A percentile compares a stretch with the other conserved stretches of the same genome.
phyloP scores from a whole-genome alignment of 2,888 invertebrate genomes.

The Lamproptera curius region DNA sequence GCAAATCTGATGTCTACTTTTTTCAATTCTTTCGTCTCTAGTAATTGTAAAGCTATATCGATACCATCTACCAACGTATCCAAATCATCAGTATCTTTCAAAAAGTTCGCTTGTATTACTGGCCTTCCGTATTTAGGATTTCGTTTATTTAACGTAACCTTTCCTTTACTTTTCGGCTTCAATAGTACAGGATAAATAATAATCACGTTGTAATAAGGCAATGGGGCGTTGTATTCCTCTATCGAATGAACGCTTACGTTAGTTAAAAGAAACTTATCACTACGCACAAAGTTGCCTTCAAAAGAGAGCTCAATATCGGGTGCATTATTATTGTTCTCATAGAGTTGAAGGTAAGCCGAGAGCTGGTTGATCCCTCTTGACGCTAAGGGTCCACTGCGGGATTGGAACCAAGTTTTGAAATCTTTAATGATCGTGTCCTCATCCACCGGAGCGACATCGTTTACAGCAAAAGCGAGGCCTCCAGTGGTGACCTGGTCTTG shows the following conservation, averaged over 20 bases:
- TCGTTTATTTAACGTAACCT: slow-evolving; percentile 60
- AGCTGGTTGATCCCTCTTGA: slow-evolving; percentile 68
- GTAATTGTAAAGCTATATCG: slow-evolving; percentile 63
- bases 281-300: slow-evolving; percentile 67
- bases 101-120: slow-evolving; percentile 63
- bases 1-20: slow-evolving; percentile 65
- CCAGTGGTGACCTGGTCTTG: slow-evolving; percentile 70
- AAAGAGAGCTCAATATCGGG: slow-evolving; percentile 65
- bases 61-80: slow-evolving; percentile 65
- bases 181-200: slow-evolving; percentile 61
- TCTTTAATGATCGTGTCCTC: slow-evolving; percentile 58
- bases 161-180: slow-evolving; percentile 66
- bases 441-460: slow-evolving; percentile 49
- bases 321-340: slow-evolving; percentile 56
- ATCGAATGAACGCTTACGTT: slow-evolving; percentile 60
- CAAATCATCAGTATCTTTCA: slow-evolving; percentile 67
- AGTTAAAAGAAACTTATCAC: slow-evolving; percentile 68
- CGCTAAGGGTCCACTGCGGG: slow-evolving; percentile 57
- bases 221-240: slow-evolving; percentile 61
- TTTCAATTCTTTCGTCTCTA: slow-evolving; percentile 68
- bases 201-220: slow-evolving; percentile 66
- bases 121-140: slow-evolving; percentile 71
- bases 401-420: slow-evolving; percentile 69
- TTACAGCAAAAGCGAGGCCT: slow-evolving; percentile 59
- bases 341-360: slow-evolving; percentile 66